These are phyloP conservation scores for Pemphredon lugubris DNA, from an alignment of 2,888 invertebrate species.

Conservation along the genomic window DNA sequence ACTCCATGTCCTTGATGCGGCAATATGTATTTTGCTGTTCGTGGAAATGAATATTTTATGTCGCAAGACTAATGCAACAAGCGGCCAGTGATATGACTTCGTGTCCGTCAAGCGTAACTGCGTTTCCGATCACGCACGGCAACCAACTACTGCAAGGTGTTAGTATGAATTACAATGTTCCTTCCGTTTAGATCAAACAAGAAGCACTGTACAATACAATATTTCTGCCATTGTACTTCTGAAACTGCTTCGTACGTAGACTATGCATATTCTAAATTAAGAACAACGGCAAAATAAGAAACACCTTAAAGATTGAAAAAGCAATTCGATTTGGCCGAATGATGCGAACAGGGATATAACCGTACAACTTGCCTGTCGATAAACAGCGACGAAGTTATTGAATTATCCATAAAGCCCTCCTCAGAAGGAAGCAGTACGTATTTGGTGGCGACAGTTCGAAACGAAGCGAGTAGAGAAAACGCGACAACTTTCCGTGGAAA, in stretches of 20 bases:
- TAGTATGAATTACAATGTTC: too few relatives aligned
- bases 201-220: too few relatives aligned
- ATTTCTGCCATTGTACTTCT: too few relatives aligned
- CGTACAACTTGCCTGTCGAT: too few relatives aligned
- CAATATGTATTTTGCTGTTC: constrained; percentile 42
- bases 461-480: constrained; percentile 32
- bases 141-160: too few relatives aligned
- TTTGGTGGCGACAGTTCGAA: not conserved
- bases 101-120: not conserved
- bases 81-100: constrained; percentile 14
- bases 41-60: constrained; percentile 44
- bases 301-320: too few relatives aligned
- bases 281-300: too few relatives aligned
- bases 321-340: too few relatives aligned
- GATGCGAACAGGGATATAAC: too few relatives aligned
- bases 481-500: not conserved
- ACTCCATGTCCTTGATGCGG: constrained; percentile 37
- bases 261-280: too few relatives aligned
- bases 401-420: constrained; percentile 28
- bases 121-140: not conserved
- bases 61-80: not conserved
- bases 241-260: too few relatives aligned
- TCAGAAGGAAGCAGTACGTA: not conserved
- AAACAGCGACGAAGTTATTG: constrained; percentile 4
- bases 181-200: too few relatives aligned